phyloP scores from a whole-genome alignment of 2,888 invertebrate species.

The Drosophila paucipuncta region DNA sequence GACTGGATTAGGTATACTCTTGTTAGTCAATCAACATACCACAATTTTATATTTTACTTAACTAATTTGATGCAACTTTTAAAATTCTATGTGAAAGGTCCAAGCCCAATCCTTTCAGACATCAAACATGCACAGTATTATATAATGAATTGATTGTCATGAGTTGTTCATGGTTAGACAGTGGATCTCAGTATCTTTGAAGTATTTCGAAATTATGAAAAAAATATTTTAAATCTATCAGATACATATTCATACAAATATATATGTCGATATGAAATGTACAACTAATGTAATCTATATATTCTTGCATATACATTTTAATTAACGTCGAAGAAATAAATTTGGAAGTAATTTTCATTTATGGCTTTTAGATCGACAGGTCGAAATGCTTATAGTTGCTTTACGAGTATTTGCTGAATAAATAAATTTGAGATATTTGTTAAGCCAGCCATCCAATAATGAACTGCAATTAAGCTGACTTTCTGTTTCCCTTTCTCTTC shows the following conservation, averaged over 20 bases:
- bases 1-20: neutral
- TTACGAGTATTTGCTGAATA: constrained; percentile 1
- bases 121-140: neutral
- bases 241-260: neutral
- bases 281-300: neutral
- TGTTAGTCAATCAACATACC: neutral
- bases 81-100: neutral
- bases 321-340: neutral
- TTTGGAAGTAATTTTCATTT: constrained; percentile 39
- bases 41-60: neutral
- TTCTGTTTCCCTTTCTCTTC: neutral
- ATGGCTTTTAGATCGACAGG: constrained; percentile 7
- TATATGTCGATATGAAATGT: neutral
- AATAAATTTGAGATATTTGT: constrained; percentile 5
- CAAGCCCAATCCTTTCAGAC: neutral
- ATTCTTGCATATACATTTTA: neutral
- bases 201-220: too few species aligned
- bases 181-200: too few species aligned
- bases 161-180: too few species aligned
- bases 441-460: neutral
- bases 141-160: too few species aligned
- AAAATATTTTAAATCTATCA: neutral
- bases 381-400: constrained; percentile 6
- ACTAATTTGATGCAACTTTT: neutral
- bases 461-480: neutral